Conservation (phyloP, 2,888 invertebrate genomes). For the Drosophila robusta region DNA sequence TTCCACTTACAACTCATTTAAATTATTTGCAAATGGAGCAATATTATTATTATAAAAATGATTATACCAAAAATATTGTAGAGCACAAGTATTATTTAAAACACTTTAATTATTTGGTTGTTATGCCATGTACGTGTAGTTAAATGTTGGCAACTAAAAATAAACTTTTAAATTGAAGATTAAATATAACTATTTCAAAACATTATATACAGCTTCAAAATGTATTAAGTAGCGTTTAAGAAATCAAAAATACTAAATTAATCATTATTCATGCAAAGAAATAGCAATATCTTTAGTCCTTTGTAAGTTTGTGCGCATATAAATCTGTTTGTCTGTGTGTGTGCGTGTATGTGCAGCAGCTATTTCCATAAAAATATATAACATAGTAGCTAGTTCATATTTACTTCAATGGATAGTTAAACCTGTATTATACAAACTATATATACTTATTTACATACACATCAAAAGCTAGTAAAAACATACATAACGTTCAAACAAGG, state of each 20-base stretch:
- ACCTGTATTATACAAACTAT: conserved; percentile 49
- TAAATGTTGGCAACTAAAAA: conserved; percentile 45
- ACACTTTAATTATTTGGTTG: conserved; percentile 38
- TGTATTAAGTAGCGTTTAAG: conserved; percentile 1
- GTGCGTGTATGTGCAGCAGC: conserved; percentile 12
- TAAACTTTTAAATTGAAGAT: conserved; percentile 38
- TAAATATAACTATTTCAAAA: conserved; percentile 11
- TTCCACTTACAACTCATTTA: conserved; percentile 1
- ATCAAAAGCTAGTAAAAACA: conserved; percentile 31
- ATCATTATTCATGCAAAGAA: conserved; percentile 56
- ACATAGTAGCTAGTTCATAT: conserved; percentile 38
- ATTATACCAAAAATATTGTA: conserved; percentile 13
- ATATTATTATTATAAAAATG: conserved; percentile 7
- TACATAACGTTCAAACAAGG: conserved; percentile 36
- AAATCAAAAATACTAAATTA: conserved; percentile 30
- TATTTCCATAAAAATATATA: conserved; percentile 8
- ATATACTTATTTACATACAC: conserved; percentile 37
- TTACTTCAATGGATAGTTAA: conserved; percentile 35
- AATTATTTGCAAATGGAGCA: neutral
- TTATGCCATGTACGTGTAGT: conserved; percentile 47
- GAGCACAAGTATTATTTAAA: conserved; percentile 27
- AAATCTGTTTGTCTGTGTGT: conserved; percentile 12
- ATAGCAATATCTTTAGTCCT: conserved; percentile 47
- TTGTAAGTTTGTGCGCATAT: conserved; percentile 14
- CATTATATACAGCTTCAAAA: conserved; percentile 2